Base-by-base conservation (phyloP, 2,888 invertebrate genomes). In the Nineta flava region DNA sequence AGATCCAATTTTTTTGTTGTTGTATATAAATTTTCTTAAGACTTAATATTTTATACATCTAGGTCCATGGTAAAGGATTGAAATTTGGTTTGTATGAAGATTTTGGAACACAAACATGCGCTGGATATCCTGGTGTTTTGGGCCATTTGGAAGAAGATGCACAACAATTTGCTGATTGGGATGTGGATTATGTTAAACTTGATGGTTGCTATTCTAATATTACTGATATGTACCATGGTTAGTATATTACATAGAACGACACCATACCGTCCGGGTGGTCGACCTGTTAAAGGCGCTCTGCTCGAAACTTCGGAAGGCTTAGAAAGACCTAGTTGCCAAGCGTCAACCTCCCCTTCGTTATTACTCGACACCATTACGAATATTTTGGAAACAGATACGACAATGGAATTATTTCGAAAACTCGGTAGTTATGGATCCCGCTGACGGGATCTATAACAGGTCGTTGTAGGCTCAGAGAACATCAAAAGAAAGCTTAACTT, bases 81-180 rank as follows among this genome's bases (percentile, higher is more conserved):
- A 83, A 85, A 62, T 81, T 88, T 61, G 88, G 87, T 7, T 78
- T 88, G 57, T 90, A 90, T 62, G 81, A 81, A 57, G 87, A 88
- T 64, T 85, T 82, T 60, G 88, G 88, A 0, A 79, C 74, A 21
- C 64, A 70, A 51, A 90, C 90, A 0, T 90, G 87, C 60, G 83
- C 74, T 2, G 83, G 85, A 0, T 87, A 82, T 62, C 87, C 87
- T 0, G 88, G 87, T 3, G 79, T 81, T 49, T 64, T 78, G 9
- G 75, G 75, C 3, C 70, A 81, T 58, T 71, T 84, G 57, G 69
- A 77, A 58, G 57, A 67, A 2, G 88, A 90, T 60, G 81, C 86
- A 0, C 64, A 80, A 52, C 81, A 81, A 0, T 83, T 87, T 61
- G 85, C 83, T 1, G 76, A 78, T 17, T 90, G 87, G 88, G 79